phyloP scores from a whole-genome alignment of 1,140 invertebrate genomes.

The Dryas iulia region DNA sequence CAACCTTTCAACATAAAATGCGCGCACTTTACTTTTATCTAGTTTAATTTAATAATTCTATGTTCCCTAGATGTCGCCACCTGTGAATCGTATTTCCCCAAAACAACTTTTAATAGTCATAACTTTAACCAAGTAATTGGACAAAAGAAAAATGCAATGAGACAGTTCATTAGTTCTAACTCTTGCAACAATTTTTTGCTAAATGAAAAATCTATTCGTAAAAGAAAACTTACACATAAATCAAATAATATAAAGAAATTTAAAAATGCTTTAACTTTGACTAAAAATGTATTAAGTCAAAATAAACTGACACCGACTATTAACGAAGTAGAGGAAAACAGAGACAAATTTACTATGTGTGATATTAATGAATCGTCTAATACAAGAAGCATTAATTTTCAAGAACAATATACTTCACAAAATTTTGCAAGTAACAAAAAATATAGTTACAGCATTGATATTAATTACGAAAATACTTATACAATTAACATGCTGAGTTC shows the following conservation, averaged over 20 bases:
- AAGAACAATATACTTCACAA: neutral
- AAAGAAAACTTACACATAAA: neutral
- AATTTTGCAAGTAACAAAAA: neutral
- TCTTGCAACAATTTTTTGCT: slow-evolving; percentile 37
- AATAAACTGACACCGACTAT: neutral
- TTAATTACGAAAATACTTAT: slow-evolving; percentile 25
- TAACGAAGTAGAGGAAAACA: neutral
- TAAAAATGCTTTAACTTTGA: neutral
- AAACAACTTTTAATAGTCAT: slow-evolving; percentile 23
- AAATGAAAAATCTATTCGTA: neutral
- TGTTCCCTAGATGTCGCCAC: neutral
- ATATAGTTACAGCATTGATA: neutral
- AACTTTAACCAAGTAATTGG: slow-evolving; percentile 6
- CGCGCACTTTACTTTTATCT: too few relatives aligned
- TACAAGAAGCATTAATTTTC: neutral
- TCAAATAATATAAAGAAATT: neutral
- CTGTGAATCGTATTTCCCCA: neutral
- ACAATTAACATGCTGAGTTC: slow-evolving; percentile 13
- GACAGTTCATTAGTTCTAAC: slow-evolving; percentile 34
- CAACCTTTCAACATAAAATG: too few relatives aligned
- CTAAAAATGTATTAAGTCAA: neutral
- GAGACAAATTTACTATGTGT: neutral
- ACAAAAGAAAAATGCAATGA: slow-evolving; percentile 2
- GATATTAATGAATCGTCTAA: neutral
- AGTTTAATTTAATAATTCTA: neutral